Evolutionary conservation across 2,888 invertebrate genomes (phyloP), one percentile per base, ranked within the genome.

Genomic region (Drosophila affinis): DNA sequence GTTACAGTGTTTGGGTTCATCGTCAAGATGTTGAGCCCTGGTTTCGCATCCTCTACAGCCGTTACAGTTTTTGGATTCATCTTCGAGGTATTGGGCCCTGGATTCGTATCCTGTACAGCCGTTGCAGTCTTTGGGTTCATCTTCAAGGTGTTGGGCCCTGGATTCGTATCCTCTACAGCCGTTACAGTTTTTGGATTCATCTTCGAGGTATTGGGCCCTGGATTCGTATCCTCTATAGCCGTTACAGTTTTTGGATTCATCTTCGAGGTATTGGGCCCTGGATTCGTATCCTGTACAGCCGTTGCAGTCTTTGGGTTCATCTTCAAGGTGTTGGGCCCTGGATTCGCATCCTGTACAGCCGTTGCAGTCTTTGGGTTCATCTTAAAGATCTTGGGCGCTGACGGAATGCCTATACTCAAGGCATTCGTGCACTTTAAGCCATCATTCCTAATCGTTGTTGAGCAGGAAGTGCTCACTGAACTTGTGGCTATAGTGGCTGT

Each of bases 271-370:
- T 39, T 39, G 1, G 39, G 7, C 39, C 14, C 39, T n/a, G 39
- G 39, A 14, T n/a, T 39, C 2, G 14, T n/a, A n/a, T n/a, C 7
- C n/a, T 7, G 39, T n/a, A 39, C 14, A 7, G 3, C 14, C 14
- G n/a, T 6, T 7, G 1, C 39, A 7, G 7, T 7, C 0, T 7
- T 39, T n/a, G n/a, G 3, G 5, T 2, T 1, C n/a, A n/a, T 7
- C n/a, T 14, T 7, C 14, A 39, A 2, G 24, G 4, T 24, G 24
- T 24, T 24, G 24, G 24, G 24, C 21, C 7, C 14, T 14, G 39
- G 39, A 14, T 14, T 39, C 2, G 14, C 39, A n/a, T n/a, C 7
- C n/a, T 7, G 39, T n/a, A 39, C 14, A 7, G 3, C 14, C 14
- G n/a, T 6, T 7, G 1, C 39, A 7, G 7, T 7, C 0, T 7